Evolutionary conservation across 2,888 invertebrate species (phyloP), one percentile per base, ranked within the genome.

Genomic region (Eledona agricola): DNA sequence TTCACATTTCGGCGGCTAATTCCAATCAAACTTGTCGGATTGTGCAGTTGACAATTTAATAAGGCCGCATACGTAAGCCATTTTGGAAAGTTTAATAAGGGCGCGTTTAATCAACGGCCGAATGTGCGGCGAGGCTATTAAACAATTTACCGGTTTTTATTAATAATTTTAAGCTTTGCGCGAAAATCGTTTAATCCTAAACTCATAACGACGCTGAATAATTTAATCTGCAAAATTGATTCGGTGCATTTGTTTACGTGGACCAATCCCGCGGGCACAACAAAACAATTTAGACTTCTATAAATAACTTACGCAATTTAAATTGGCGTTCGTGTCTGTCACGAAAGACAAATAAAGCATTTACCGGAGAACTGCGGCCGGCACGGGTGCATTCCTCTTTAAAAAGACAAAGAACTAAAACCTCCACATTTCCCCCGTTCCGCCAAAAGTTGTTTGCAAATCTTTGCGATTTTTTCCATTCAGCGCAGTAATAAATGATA

Each of bases 401-500:
- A 37, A 28, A 26, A 28, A 26, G 15, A 22, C 11, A 2, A 40
- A 11, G 25, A 26, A 42, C 13, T 28, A 42, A 42, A 20, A 42
- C 4, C 13, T 20, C n/a, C 4, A 4, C 25, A 28, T 23, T 23
- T 16, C 22, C 19, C 6, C 6, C 16, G 26, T 31, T 31, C 12
- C 13, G 9, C 13, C 10, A 22, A 37, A 47, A 31, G 10, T 28
- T 23, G 3, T n/a, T 22, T 16, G 15, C 38, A 31, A 25, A 42
- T 42, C 42, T 40, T 50, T 9, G 12, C 6, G 16, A 19, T 40
- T 28, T 42, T 35, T 42, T 15, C 28, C 34, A 28, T 29, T 37
- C 47, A 25, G 12, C 47, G 28, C 20, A 25, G 51, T 51, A 34
- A 59, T 60, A 60, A 63, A 63, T 58, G 59, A 62, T 57, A 53